A percentile compares a stretch with the other conserved stretches of the same genome.
Conservation (phyloP, 2,888 invertebrate genomes). For the Minunthozetes semirufus region DNA sequence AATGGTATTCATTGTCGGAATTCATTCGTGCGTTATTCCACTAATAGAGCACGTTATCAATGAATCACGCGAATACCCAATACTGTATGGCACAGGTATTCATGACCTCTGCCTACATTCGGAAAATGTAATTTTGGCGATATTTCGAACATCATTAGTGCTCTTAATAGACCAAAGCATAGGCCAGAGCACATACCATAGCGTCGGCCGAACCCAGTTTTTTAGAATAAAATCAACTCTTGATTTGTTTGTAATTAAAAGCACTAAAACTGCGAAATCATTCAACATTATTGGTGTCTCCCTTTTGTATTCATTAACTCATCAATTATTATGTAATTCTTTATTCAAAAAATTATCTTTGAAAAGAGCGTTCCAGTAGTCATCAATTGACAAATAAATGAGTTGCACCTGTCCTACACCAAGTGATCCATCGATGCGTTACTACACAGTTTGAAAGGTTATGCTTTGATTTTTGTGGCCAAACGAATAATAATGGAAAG, state of each 20-base stretch:
- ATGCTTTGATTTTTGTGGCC: neutral
- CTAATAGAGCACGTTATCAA: constrained; percentile 12
- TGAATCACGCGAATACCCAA: constrained; percentile 14
- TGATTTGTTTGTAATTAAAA: constrained; percentile 13
- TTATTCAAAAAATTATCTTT: too few relatives aligned
- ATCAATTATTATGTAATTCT: too few relatives aligned
- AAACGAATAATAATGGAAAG: neutral
- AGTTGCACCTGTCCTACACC: constrained; percentile 1
- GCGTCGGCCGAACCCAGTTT: too few relatives aligned
- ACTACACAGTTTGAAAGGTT: neutral
- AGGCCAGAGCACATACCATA: too few relatives aligned
- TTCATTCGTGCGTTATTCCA: constrained; percentile 4
- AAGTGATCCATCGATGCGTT: neutral
- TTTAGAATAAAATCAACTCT: neutral
- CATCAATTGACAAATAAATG: constrained; percentile 2
- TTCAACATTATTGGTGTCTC: constrained; percentile 6
- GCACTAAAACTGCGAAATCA: constrained; percentile 2
- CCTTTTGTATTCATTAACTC: too few relatives aligned
- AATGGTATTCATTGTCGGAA: neutral
- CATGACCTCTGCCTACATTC: neutral
- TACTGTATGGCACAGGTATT: neutral
- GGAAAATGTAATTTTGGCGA: neutral
- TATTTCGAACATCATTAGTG: neutral
- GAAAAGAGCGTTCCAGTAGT: neutral
- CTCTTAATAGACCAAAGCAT: constrained; percentile 2